Conservation (phyloP, 2,888 invertebrate species). For the Sesia apiformis region DNA sequence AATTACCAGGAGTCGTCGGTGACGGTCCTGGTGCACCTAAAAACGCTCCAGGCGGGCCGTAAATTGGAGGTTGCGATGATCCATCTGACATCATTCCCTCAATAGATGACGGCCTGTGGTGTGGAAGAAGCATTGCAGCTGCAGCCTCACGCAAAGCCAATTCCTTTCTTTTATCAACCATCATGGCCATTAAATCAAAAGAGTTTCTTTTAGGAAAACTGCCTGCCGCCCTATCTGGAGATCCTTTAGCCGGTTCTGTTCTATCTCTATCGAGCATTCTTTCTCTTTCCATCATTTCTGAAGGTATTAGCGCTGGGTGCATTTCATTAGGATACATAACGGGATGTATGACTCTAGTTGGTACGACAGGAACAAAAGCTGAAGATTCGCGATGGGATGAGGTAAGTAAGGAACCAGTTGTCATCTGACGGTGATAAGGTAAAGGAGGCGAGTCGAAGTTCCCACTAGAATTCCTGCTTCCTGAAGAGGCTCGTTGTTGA, state of each 20-base stretch:
- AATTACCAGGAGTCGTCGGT: conserved; percentile 78
- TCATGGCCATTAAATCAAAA: conserved; percentile 91
- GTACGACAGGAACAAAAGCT: conserved; percentile 91
- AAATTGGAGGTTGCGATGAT: conserved; percentile 77
- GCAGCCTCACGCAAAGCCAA: conserved; percentile 83
- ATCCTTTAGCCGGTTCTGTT: conserved; percentile 63
- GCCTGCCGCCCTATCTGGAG: conserved; percentile 57
- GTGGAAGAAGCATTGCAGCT: conserved; percentile 80
- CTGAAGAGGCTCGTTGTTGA: conserved; percentile 64
- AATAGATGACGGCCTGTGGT: conserved; percentile 66
- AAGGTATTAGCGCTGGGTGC: conserved; percentile 78
- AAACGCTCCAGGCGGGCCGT: conserved; percentile 80
- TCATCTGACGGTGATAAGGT: conserved; percentile 79
- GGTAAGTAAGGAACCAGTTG: conserved; percentile 59
- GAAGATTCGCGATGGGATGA: conserved; percentile 84
- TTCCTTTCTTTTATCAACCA: conserved; percentile 91
- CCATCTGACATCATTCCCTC: conserved; percentile 74
- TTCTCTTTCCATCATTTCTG: conserved; percentile 75
- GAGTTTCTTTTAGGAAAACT: conserved; percentile 68
- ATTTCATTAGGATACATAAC: conserved; percentile 82
- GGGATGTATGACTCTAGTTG: conserved; percentile 82
- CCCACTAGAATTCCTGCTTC: conserved; percentile 63
- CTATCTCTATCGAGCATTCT: conserved; percentile 64
- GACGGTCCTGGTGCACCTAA: conserved; percentile 79
- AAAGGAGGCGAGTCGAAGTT: conserved; percentile 78